Evolutionary conservation across 2,797 vertebrate species (phyloP).

Genomic region (Mus caroli): DNA sequence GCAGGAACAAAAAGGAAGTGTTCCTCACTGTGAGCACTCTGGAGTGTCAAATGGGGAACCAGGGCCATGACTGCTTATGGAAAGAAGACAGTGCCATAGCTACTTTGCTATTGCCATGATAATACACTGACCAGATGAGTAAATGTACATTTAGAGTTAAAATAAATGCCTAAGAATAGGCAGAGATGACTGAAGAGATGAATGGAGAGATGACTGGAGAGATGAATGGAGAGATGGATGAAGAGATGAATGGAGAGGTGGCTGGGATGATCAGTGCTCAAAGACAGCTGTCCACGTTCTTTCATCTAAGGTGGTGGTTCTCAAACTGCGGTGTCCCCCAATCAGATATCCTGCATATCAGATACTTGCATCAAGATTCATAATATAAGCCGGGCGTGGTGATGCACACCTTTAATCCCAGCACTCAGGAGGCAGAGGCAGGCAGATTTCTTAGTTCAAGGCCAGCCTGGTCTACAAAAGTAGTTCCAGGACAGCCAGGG

Average conservation of each 20-base stretch:
- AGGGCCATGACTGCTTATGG: no score
- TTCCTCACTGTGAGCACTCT: neutral
- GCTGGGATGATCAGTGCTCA: neutral
- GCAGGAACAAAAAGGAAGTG: neutral
- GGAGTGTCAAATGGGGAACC: neutral
- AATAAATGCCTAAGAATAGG: neutral
- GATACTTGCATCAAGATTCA: neutral
- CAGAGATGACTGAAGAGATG: neutral
- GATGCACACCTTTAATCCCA: no score
- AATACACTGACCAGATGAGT: neutral
- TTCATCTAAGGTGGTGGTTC: conserved; percentile 2
- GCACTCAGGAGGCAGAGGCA: no score
- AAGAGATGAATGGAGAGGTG: no score
- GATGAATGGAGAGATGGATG: no score
- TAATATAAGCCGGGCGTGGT: no score
- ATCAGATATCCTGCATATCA: neutral
- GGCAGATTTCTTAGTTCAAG: no score
- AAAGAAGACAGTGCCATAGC: neutral
- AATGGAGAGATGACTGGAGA: no score
- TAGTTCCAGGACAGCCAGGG: no score
- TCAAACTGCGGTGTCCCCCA: neutral
- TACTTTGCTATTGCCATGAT: neutral
- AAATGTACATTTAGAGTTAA: neutral
- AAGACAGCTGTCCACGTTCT: neutral
- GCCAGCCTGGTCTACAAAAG: no score